Base-by-base conservation (phyloP, 2,113 vertebrate species). In the Proteles cristata region DNA sequence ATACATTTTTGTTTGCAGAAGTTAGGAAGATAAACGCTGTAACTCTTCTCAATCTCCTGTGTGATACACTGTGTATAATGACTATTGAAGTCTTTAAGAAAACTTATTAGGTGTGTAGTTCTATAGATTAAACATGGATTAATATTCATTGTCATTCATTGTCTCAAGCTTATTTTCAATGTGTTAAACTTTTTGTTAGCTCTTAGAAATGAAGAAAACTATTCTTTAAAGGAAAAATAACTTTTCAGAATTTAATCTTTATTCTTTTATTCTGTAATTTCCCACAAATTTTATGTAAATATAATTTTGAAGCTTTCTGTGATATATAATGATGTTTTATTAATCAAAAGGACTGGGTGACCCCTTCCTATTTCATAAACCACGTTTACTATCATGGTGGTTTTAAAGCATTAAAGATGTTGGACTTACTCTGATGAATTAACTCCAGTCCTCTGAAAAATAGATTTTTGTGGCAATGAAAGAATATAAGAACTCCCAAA, bases 111-210 rank as follows among this genome's bases (percentile, higher is more conserved):
- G 35, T 11, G 74, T 80, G 55, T 0, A 0, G n/a, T 77, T 90
- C 96, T 93, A 55, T 14, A 85, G 33, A 91, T 97, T 94, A 96
- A 97, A 87, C 12, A 90, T 12, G 76, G 35, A 97, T 63, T 93
- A 91, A 92, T 96, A 31, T 3, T 58, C 25, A 74, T 11, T 45
- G 9, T 88, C 55, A 31, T 2, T 63, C 25, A 71, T 11, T 45
- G 9, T 88, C 55, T 96, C 2, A 92, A 92, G 26, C 84, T 81
- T 33, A 95, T 26, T 96, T 39, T 88, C 85, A 65, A 31, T 90
- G 19, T 53, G 80, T 90, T 98, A 92, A 85, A 50, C 25, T 91
- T 97, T 97, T 81, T 66, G 45, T 19, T 61, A 94, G 96, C 16
- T 76, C 17, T 35, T 91, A 89, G 25, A 90, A 74, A 92, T 63